A percentile compares a stretch with the other conserved stretches of the same genome.
phyloP scores from a whole-genome alignment of 2,113 vertebrate species.

The Ptilonorhynchus violaceus region DNA sequence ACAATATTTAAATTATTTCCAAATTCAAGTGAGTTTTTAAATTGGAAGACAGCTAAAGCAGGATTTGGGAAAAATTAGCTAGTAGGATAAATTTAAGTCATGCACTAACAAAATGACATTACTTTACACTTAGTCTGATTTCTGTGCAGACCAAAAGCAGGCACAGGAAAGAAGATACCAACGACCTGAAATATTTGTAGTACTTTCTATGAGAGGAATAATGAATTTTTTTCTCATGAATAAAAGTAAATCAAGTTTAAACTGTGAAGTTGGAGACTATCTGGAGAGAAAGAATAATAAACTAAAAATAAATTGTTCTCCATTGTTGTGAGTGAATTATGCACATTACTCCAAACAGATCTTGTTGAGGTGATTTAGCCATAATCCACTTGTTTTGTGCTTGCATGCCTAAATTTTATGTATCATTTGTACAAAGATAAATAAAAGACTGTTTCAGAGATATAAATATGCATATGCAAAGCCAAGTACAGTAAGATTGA shows the following conservation, averaged over 20 bases:
- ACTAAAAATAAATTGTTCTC: background rate
- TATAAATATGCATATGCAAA: conserved; percentile 63
- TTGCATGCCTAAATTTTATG: conserved; percentile 16
- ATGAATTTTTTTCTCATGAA: background rate
- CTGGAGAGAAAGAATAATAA: background rate
- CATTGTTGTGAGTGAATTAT: background rate
- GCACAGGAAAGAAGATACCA: background rate
- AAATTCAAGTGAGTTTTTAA: background rate
- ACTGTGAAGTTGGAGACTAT: background rate
- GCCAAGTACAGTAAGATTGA: conserved; percentile 44
- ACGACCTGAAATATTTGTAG: background rate
- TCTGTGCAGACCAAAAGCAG: background rate
- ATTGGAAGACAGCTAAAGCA: background rate
- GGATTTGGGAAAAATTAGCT: background rate
- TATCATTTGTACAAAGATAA: background rate
- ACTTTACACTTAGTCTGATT: background rate
- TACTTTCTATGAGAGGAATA: background rate
- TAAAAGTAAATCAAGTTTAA: conserved; percentile 7
- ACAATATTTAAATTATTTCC: background rate
- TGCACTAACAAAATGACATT: background rate
- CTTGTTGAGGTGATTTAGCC: conserved; percentile 9
- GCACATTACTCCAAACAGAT: background rate
- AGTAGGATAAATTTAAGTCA: background rate
- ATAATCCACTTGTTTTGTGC: background rate
- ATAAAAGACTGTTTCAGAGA: conserved; percentile 30